Conservation (phyloP, 2,113 vertebrate species). For the Oxygymnocypris stewartii region DNA sequence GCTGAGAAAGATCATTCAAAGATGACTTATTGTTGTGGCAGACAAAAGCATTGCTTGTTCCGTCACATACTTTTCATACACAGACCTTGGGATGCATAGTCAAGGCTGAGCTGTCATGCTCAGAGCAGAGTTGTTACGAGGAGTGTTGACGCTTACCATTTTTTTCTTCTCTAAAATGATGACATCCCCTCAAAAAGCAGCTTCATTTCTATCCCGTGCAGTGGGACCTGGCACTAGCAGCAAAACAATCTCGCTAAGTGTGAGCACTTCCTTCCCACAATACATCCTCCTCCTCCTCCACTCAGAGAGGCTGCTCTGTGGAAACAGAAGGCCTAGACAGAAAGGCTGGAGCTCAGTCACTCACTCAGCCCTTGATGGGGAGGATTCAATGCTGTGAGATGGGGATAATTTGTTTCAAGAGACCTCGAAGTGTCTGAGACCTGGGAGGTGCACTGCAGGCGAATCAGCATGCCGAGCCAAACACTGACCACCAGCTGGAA, state of each 20-base stretch:
- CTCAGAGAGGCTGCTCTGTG: conserved; percentile 15
- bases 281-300: conserved; percentile 35
- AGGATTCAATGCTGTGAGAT: conserved; percentile 35
- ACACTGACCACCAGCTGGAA: conserved; percentile 76
- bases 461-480: conserved; percentile 72
- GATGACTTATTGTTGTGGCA: background rate
- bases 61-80: conserved; percentile 22
- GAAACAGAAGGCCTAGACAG: conserved; percentile 42
- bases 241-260: conserved; percentile 64
- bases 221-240: conserved; percentile 58
- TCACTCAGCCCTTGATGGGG: conserved; percentile 5
- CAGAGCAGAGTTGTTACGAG: background rate
- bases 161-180: conserved; percentile 64
- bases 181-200: conserved; percentile 58
- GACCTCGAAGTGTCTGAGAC: conserved; percentile 40
- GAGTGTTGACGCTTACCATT: conserved; percentile 36
- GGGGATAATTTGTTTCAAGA: conserved; percentile 64
- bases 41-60: background rate
- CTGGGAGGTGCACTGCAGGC: conserved; percentile 68
- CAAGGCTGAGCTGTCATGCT: background rate
- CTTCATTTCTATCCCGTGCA: conserved; percentile 60
- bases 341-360: conserved; percentile 6
- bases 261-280: conserved; percentile 55
- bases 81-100: conserved; percentile 25
- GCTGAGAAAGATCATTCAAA: background rate